Percentiles rank a stretch among this genome's conserved stretches.
Conservation (phyloP, 2,888 invertebrate genomes). For the Ypsolopha sequella region DNA sequence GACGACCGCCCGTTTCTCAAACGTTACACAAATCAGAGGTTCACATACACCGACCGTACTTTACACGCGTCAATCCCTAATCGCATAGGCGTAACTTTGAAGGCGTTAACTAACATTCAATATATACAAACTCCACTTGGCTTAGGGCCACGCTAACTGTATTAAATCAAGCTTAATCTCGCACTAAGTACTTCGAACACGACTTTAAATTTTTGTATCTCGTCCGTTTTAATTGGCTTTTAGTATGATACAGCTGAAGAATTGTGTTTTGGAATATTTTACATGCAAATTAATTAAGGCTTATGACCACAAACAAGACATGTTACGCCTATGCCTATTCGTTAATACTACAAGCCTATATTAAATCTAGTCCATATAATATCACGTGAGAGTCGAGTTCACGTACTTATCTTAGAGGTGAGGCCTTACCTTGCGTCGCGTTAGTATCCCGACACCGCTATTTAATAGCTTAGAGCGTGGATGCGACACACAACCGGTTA, state of each 20-base stretch:
- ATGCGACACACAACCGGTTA: conserved; percentile 30
- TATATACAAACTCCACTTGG: background rate
- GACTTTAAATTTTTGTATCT: no score
- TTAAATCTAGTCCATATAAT: background rate
- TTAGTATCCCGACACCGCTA: conserved; percentile 32
- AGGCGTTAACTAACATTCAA: background rate
- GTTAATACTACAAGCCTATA: background rate
- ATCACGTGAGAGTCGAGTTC: background rate
- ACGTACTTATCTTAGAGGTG: no score
- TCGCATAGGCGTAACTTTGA: no score
- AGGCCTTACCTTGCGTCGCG: conserved; percentile 26
- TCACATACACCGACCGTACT: background rate
- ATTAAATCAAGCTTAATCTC: no score
- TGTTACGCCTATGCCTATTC: no score
- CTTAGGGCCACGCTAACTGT: background rate
- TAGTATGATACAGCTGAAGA: no score
- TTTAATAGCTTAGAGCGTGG: conserved; percentile 16
- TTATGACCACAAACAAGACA: no score
- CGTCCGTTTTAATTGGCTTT: no score
- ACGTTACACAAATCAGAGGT: background rate
- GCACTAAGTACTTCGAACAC: background rate
- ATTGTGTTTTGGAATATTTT: no score
- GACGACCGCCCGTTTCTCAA: background rate
- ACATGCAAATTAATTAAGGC: no score
- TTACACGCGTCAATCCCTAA: background rate